Percentiles rank a stretch among this genome's conserved stretches.
Evolutionary conservation across 2,113 vertebrate genomes (phyloP).

Genomic region (Hepsetus odoe): DNA sequence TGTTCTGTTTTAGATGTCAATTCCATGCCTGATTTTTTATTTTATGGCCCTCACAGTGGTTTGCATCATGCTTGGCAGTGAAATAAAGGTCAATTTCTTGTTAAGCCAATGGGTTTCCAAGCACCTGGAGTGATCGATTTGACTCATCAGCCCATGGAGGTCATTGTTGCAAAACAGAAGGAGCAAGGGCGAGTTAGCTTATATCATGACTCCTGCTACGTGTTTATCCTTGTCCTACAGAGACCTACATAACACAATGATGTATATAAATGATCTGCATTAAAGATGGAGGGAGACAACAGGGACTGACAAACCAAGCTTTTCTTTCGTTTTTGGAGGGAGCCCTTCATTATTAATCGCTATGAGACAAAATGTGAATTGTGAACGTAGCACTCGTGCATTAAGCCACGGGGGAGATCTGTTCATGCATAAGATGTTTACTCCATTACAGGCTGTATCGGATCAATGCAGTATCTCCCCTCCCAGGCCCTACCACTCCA

Average conservation of each 20-base stretch:
- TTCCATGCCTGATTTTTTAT: constrained; percentile 29
- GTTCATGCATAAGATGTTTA: constrained; percentile 80
- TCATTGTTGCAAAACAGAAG: constrained; percentile 28
- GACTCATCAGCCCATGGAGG: constrained; percentile 60
- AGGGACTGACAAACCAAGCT: constrained; percentile 32
- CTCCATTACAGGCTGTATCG: constrained; percentile 85
- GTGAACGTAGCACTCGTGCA: constrained; percentile 64
- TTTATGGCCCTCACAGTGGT: constrained; percentile 23
- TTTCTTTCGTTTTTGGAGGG: constrained; percentile 25
- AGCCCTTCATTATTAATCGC: constrained; percentile 49
- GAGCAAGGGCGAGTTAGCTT: neutral
- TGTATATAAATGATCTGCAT: constrained; percentile 21
- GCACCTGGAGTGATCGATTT: constrained; percentile 78
- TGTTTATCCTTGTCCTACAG: constrained; percentile 53
- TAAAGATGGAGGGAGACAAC: constrained; percentile 33
- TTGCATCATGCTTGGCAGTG: constrained; percentile 28
- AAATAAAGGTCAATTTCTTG: constrained; percentile 76
- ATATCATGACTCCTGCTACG: constrained; percentile 1
- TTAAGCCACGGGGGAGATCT: constrained; percentile 18
- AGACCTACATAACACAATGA: constrained; percentile 45
- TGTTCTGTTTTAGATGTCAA: constrained; percentile 23
- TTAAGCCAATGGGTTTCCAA: constrained; percentile 73
- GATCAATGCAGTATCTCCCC: constrained; percentile 81
- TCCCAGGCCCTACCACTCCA: constrained; percentile 77
- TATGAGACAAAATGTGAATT: constrained; percentile 76